Conservation (phyloP, 2,797 vertebrate genomes). For the Pristis pectinata region DNA sequence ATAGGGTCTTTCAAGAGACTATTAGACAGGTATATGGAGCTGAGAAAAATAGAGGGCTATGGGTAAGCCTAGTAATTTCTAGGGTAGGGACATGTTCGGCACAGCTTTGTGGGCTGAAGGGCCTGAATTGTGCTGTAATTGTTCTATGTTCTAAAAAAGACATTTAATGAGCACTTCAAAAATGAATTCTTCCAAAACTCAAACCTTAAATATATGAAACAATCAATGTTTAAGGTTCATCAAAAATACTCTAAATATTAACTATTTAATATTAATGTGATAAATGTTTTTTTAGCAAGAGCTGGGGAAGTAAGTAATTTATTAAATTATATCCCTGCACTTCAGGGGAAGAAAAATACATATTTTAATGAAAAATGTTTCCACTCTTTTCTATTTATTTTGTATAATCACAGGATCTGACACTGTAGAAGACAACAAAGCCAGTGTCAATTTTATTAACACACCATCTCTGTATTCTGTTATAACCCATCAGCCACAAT, state of each 20-base stretch:
- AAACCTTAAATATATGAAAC: neutral
- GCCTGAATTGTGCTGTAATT: too few species aligned
- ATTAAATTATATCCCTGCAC: neutral
- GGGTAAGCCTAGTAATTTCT: too few species aligned
- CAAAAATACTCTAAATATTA: neutral
- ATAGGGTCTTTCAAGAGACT: too few species aligned
- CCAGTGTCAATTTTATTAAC: neutral
- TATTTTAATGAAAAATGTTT: constrained; percentile 13
- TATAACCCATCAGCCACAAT: constrained; percentile 38
- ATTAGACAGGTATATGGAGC: too few species aligned
- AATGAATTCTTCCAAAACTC: neutral
- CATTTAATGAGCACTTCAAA: neutral
- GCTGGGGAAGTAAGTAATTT: neutral
- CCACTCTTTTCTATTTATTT: constrained; percentile 32
- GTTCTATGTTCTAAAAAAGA: too few species aligned
- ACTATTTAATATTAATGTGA: neutral
- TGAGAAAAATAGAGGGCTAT: too few species aligned
- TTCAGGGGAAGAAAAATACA: neutral
- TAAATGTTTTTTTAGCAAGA: constrained; percentile 9
- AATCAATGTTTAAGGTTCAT: neutral
- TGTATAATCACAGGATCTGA: constrained; percentile 10
- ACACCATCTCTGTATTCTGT: neutral
- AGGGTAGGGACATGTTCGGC: too few species aligned
- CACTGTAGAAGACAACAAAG: constrained; percentile 1
- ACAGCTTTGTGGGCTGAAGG: too few species aligned